A percentile compares a stretch with the other conserved stretches of the same genome.
Evolutionary conservation across 2,888 invertebrate species (phyloP).

Genomic region (Trichopoda pennipes): DNA sequence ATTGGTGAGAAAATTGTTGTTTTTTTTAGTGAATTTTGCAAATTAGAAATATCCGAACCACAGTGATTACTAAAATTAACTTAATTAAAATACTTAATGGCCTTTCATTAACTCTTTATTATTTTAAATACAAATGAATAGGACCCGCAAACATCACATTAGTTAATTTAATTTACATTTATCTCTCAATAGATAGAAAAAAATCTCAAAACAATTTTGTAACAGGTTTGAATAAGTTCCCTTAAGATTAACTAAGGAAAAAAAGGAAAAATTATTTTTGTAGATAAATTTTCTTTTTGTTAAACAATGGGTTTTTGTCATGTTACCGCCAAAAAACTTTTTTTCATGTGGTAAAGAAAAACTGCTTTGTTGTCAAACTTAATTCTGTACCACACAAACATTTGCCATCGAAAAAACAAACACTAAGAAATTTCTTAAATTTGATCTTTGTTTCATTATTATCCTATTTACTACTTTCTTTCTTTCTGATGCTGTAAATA

Average conservation of each 20-base stretch:
- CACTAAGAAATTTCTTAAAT: slow-evolving; percentile 34
- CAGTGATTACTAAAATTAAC: too few relatives aligned
- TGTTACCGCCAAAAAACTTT: slow-evolving; percentile 13
- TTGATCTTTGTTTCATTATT: background rate
- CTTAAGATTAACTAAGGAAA: background rate
- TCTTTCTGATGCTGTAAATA: background rate
- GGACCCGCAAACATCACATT: too few relatives aligned
- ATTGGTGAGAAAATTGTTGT: too few relatives aligned
- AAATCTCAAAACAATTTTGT: slow-evolving; percentile 26
- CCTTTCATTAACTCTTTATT: too few relatives aligned
- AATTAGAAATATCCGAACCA: too few relatives aligned
- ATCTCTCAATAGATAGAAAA: background rate
- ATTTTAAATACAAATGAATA: too few relatives aligned
- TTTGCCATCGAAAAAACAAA: slow-evolving; percentile 24
- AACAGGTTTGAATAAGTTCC: background rate
- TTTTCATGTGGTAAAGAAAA: slow-evolving; percentile 35
- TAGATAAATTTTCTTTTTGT: slow-evolving; percentile 27
- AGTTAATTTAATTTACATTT: too few relatives aligned
- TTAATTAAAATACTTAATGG: too few relatives aligned
- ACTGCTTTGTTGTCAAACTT: slow-evolving; percentile 41
- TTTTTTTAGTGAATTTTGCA: too few relatives aligned
- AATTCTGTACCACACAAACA: slow-evolving; percentile 55
- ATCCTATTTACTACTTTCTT: background rate
- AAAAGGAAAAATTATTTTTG: slow-evolving; percentile 37
- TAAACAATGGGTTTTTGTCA: background rate